Evolutionary conservation across 2,888 invertebrate species (phyloP), one percentile per base, ranked within the genome.

Genomic region (Callyntrura guangdongensis): DNA sequence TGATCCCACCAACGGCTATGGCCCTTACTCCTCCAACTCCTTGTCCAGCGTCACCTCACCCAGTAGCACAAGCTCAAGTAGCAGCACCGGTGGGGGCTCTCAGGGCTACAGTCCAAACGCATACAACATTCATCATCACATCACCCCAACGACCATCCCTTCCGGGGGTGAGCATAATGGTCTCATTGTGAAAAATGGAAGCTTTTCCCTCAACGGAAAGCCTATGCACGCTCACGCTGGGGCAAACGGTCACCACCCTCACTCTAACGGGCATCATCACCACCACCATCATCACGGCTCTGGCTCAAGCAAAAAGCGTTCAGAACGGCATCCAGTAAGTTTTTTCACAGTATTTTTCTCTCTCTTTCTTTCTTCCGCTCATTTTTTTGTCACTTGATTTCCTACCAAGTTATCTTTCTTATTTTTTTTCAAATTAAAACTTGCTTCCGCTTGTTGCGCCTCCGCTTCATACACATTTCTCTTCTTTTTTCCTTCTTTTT

Each of bases 41-140:
- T 45, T 93, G 72, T 93, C 93, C 87, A 93, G 93, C 95, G 95
- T 94, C 77, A 93, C 94, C 27, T 92, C 93, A 6, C 92, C 93
- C 25, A 92, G 92, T 77, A 90, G 89, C 88, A 91, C 90, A 79
- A 92, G 92, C 88, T 92, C 92, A 86, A 92, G 87, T 90, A 92
- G 91, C 82, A 92, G 93, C 53, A 92, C 92, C 27, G 88, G 88
- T 17, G 91, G 91, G 45, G 89, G 86, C 53, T 77, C 74, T 85
- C 93, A 92, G 83, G 92, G 93, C 64, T 93, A 93, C 83, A 92
- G 92, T 90, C 93, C 93, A 20, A 93, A 93, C 91, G 93, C 93
- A 17, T 93, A 93, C 89, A 92, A 92, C 56, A 82, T 84, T 47
- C 92, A 91, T 69, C 93, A 92, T 86, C 92, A 92, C 74, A 86